Base-by-base conservation (phyloP, 2,888 invertebrate species). In the Nemurella pictetii region DNA sequence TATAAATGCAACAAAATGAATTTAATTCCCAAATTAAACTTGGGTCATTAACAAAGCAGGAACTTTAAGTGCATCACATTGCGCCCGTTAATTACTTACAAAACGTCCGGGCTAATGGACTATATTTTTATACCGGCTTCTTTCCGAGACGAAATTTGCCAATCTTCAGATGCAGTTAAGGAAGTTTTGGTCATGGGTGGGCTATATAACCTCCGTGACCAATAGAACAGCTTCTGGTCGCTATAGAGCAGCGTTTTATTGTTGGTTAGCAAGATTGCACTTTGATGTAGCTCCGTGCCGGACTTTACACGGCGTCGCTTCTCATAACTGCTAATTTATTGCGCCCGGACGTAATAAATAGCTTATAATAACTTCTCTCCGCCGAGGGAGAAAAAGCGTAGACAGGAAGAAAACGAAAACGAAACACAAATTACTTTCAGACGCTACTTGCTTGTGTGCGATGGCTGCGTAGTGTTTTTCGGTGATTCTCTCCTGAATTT, bases 371-470 rank as follows among this genome's bases (percentile, higher is more conserved):
- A 81, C 80, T 81, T 80, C 80, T 81, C 35, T 55, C 55, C 9
- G 55, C 55, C 20, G 55, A 55, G 28, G 26, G 75, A 75, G 28
- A 75, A 75, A 75, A 75, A 28, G 26, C 75, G 75, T 75, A 25
- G 75, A 75, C 75, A 75, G 75, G 75, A 75, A 75, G 75, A 28
- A 75, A 26, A 75, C 75, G 75, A 75, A 75, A 75, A 75, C 27
- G 75, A 75, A 27, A 75, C 35, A 81, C 80, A 81, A 81, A 81
- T 81, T 81, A 36, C 80, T 35, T 35, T 81, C 28, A 81, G 80
- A 35, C 80, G 36, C 15, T 75, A 26, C 27, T 27, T 75, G 26
- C 28, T 75, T 75, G 75, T 75, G n/a, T n/a, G n/a, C n/a, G n/a
- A n/a, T 75, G 26, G 75, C 75, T 28, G 28, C 26, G 26, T 20